phyloP scores from a whole-genome alignment of 2,797 vertebrate species.

The Acropternis orthonyx region DNA sequence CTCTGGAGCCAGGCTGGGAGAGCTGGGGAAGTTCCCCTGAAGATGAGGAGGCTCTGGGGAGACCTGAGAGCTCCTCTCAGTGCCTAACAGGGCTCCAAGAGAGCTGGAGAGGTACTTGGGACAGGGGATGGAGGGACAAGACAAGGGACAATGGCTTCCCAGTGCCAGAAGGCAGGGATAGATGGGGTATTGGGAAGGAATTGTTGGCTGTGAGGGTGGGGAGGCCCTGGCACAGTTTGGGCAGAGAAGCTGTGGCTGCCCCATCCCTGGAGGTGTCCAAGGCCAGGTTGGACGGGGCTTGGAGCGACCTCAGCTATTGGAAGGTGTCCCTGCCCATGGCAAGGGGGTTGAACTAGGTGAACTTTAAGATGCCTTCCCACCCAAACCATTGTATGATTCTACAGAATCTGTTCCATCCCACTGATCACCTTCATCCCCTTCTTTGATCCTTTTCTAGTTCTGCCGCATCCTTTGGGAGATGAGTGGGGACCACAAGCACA shows the following conservation, averaged over 20 bases:
- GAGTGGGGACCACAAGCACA: not conserved
- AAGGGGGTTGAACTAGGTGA: rapidly evolving
- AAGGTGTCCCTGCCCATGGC: not conserved
- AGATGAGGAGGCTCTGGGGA: not conserved
- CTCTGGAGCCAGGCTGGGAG: not conserved
- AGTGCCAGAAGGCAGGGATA: rapidly evolving
- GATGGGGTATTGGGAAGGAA: not conserved
- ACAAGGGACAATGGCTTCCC: rapidly evolving
- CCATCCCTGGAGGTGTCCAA: not conserved
- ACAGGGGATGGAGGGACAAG: not conserved
- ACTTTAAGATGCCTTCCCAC: not conserved
- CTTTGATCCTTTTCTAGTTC: not conserved
- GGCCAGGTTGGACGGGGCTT: rapidly evolving
- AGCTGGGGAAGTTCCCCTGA: not conserved
- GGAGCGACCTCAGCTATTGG: rapidly evolving
- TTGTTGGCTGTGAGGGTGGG: rapidly evolving
- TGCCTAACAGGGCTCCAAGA: not conserved
- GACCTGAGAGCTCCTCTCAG: not conserved
- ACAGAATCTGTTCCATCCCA: not conserved
- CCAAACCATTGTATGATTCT: not conserved
- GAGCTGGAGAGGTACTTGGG: not conserved
- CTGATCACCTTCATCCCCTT: not conserved
- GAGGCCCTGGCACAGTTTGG: rapidly evolving
- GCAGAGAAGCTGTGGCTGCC: not conserved
- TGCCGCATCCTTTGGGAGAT: not conserved